These are phyloP conservation scores for Machaerirhynchus nigripectus DNA, from an alignment of 2,113 vertebrate genomes.

Conservation along the genomic window DNA sequence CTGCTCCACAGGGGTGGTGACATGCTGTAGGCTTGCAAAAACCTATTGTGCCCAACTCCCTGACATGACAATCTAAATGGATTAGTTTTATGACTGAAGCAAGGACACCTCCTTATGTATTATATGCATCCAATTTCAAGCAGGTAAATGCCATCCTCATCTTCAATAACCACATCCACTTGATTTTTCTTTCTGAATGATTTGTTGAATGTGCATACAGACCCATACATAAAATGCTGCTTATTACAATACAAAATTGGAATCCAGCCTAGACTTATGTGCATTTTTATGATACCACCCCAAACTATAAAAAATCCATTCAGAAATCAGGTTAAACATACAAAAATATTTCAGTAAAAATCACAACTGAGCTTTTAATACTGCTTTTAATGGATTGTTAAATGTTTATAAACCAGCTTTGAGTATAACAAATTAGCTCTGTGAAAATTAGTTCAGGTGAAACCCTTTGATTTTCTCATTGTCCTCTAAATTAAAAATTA, in stretches of 20 bases:
- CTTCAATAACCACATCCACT: slow-evolving; percentile 57
- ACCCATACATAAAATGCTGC: slow-evolving; percentile 49
- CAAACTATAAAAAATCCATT: slow-evolving; percentile 53
- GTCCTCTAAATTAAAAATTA: slow-evolving; percentile 80
- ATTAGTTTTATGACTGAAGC: slow-evolving; percentile 53
- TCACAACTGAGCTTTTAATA: slow-evolving; percentile 25
- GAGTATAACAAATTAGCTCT: slow-evolving; percentile 72
- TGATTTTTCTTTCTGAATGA: slow-evolving; percentile 55
- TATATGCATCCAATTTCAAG: slow-evolving; percentile 59
- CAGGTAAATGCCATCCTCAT: slow-evolving; percentile 51
- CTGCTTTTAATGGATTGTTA: slow-evolving; percentile 69
- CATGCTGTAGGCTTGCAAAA: background rate
- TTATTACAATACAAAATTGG: slow-evolving; percentile 52
- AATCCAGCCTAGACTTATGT: slow-evolving; percentile 35
- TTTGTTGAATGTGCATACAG: slow-evolving; percentile 44
- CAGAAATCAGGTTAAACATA: slow-evolving; percentile 50
- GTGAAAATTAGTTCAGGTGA: slow-evolving; percentile 76
- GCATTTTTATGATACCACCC: slow-evolving; percentile 50
- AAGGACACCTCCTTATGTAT: slow-evolving; percentile 55
- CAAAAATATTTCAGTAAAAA: slow-evolving; percentile 18
- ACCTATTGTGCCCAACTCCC: background rate
- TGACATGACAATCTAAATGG: slow-evolving; percentile 42
- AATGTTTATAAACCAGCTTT: slow-evolving; percentile 58
- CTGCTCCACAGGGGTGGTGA: background rate
- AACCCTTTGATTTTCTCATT: slow-evolving; percentile 70